phyloP scores from a whole-genome alignment of 1,140 invertebrate species.

The Daktulosphaira vitifoliae region DNA sequence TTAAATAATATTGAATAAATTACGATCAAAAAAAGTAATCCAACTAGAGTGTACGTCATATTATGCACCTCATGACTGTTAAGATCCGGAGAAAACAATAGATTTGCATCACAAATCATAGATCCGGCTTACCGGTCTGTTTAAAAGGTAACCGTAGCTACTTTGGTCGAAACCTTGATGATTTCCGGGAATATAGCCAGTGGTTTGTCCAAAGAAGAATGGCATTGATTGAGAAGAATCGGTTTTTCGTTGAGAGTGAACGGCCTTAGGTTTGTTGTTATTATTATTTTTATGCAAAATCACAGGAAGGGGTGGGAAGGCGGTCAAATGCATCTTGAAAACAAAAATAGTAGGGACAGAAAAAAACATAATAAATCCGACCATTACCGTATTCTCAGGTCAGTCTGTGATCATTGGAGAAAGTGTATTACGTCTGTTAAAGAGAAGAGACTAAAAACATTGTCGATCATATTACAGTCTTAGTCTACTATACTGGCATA shows the following conservation, averaged over 20 bases:
- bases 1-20: slow-evolving; percentile 1
- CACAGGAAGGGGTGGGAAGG: not conserved
- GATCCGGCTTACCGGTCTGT: slow-evolving; percentile 29
- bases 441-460: slow-evolving; percentile 8
- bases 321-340: slow-evolving; percentile 4
- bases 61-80: slow-evolving; percentile 9
- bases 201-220: not conserved
- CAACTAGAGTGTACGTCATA: not conserved
- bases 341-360: slow-evolving; percentile 11
- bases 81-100: slow-evolving; percentile 29
- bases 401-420: slow-evolving; percentile 26
- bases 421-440: slow-evolving; percentile 24
- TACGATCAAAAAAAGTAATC: not conserved
- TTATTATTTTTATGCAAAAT: not conserved
- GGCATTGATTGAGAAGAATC: slow-evolving; percentile 20
- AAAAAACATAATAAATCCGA: slow-evolving; percentile 27
- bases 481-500: not conserved
- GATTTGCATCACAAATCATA: slow-evolving; percentile 12
- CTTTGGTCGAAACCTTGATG: slow-evolving; percentile 11
- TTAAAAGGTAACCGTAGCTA: slow-evolving; percentile 1
- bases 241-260: slow-evolving; percentile 22
- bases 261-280: slow-evolving; percentile 9
- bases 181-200: slow-evolving; percentile 2
- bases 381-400: slow-evolving; percentile 7
- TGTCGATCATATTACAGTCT: not conserved